phyloP scores from a whole-genome alignment of 2,797 vertebrate species.

The Microchirus variegatus region DNA sequence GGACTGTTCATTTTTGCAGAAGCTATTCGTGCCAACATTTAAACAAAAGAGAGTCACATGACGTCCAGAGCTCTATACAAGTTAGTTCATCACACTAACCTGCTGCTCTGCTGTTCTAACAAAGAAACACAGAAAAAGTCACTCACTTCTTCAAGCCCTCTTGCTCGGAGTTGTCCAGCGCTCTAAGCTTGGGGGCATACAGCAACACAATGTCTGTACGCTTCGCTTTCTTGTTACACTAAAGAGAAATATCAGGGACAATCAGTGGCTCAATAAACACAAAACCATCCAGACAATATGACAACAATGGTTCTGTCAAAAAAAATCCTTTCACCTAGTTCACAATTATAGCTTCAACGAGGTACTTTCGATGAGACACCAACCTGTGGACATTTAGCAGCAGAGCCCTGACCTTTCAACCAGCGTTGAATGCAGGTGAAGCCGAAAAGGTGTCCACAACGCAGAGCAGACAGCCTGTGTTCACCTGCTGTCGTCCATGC shows the following conservation, averaged over 20 bases:
- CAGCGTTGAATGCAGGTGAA: slow-evolving; percentile 91
- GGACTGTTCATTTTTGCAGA: no score
- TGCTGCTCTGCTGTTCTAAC: no score
- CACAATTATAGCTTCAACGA: background rate
- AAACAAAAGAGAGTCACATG: no score
- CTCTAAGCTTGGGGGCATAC: slow-evolving; percentile 88
- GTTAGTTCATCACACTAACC: no score
- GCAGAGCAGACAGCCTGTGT: slow-evolving; percentile 90
- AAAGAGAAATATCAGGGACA: background rate
- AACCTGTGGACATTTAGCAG: slow-evolving; percentile 95
- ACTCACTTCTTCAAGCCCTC: slow-evolving; percentile 89
- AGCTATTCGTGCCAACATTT: no score
- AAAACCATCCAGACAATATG: no score
- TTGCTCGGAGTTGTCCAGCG: slow-evolving; percentile 90
- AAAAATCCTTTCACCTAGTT: background rate
- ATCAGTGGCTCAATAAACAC: background rate
- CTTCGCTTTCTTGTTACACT: slow-evolving; percentile 98
- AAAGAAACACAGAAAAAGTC: no score
- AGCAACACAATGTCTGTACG: slow-evolving; percentile 90
- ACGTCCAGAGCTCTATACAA: no score
- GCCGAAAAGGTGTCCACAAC: slow-evolving; percentile 95
- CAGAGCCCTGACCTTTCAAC: slow-evolving; percentile 87
- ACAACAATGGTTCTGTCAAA: no score
- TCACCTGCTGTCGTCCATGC: slow-evolving; percentile 92
- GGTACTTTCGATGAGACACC: slow-evolving; percentile 10